Evolutionary conservation across 1,140 invertebrate species (phyloP), one percentile per base, ranked within the genome.

Genomic region (Vanessa atalanta): DNA sequence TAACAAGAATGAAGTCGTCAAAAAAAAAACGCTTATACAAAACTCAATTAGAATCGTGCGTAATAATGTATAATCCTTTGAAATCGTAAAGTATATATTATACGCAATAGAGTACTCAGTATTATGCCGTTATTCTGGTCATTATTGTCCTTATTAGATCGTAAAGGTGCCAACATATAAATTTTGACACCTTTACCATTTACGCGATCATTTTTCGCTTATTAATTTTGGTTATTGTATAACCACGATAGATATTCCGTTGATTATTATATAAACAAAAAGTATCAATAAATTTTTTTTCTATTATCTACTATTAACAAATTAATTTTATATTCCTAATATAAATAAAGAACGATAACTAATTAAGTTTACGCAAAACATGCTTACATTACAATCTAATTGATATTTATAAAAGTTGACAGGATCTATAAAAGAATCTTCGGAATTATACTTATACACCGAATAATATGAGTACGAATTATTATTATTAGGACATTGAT

Each of bases 31-130:
- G 1, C 4, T 47, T 57, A 57, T 69, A 12, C 50, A 68, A 55
- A 60, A 16, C n/a, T 6, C 66, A 69, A 69, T 69, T 23, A 37
- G 37, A 69, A 60, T 55, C 66, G 43, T 69, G 66, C 14, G 31
- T 26, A 64, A 71, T 71, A 64, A 71, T 53, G 55, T 14, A 71
- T 71, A 71, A 71, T 71, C 69, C 69, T 60, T 70, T 64, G 69
- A 47, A 60, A 51, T 47, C 60, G 50, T 71, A 71, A 71, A 71
- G 26, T n/a, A 12, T 15, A 26, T 71, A 53, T 43, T 43, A 64
- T 64, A 20, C 60, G n/a, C 53, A 64, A 57, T 65, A 64, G 20
- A 20, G 64, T 65, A 71, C 23, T 57, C 53, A 6, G 8, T 23
- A 64, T 48, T 51, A 43, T 50, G 26, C 12, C 61, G 47, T 71